Conservation (phyloP, 2,797 vertebrate species). For the Micropoecilia bifurca region DNA sequence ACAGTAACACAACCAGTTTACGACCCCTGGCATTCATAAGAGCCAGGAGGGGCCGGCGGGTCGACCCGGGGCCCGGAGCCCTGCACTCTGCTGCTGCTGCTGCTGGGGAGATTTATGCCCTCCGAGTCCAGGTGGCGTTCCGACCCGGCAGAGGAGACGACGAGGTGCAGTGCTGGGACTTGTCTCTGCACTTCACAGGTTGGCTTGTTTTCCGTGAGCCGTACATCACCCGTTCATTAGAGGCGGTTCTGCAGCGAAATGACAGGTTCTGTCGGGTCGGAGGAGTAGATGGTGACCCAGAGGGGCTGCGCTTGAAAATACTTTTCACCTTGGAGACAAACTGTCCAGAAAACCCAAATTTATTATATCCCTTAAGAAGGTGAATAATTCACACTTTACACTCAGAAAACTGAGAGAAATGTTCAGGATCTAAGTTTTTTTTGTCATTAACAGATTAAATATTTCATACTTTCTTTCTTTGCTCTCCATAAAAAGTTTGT, state of each 20-base stretch:
- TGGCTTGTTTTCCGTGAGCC: constrained; percentile 44
- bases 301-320: background rate
- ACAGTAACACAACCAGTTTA: constrained; percentile 77
- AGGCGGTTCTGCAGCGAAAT: constrained; percentile 47
- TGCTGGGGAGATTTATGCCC: constrained; percentile 64
- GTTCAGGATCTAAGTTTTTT: background rate
- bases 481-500: background rate
- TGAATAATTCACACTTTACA: background rate
- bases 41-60: constrained; percentile 42
- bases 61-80: constrained; percentile 39
- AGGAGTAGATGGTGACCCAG: background rate
- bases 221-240: constrained; percentile 27
- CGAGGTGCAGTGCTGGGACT: constrained; percentile 63
- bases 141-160: constrained; percentile 39
- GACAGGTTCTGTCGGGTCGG: constrained; percentile 29
- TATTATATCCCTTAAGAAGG: background rate
- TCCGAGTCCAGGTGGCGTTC: constrained; percentile 77
- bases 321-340: background rate
- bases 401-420: background rate
- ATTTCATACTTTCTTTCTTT: background rate
- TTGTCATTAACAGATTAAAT: background rate
- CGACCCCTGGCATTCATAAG: constrained; percentile 69
- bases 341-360: background rate
- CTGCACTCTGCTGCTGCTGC: constrained; percentile 62
- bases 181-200: constrained; percentile 52